A percentile compares a stretch with the other conserved stretches of the same genome.
Evolutionary conservation across 2,113 vertebrate species (phyloP).

Genomic region (Nettapus auritus): DNA sequence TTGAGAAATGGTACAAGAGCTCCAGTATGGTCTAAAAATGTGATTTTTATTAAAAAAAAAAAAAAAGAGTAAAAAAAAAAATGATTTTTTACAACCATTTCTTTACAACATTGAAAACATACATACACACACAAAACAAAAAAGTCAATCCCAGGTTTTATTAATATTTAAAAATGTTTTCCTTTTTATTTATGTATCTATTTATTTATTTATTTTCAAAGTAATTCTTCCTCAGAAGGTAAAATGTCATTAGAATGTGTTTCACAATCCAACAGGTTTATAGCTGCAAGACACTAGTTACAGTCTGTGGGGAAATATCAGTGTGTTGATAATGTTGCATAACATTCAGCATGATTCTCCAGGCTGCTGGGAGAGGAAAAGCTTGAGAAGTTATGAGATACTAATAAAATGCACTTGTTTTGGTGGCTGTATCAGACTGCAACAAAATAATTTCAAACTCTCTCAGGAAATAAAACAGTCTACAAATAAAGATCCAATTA

Average conservation of each 20-base stretch:
- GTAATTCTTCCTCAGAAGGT: not conserved
- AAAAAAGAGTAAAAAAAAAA: not conserved
- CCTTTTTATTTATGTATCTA: not conserved
- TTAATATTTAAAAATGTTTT: not conserved
- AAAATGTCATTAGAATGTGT: not conserved
- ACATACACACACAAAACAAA: not conserved
- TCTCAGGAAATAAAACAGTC: not conserved
- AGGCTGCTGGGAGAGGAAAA: constrained; percentile 14
- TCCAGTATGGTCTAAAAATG: not conserved
- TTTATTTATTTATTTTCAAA: not conserved
- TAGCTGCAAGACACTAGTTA: not conserved
- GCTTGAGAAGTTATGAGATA: constrained; percentile 9
- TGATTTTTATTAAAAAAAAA: too few relatives aligned
- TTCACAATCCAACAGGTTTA: constrained; percentile 33
- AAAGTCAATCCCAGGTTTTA: not conserved
- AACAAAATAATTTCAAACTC: not conserved
- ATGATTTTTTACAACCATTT: not conserved
- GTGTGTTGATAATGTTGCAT: not conserved
- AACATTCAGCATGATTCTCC: constrained; percentile 23
- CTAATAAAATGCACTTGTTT: constrained; percentile 14
- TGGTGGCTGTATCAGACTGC: not conserved
- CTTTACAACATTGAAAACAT: not conserved
- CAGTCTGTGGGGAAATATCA: constrained; percentile 9
- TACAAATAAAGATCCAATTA: constrained; percentile 10
- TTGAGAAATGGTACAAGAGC: not conserved